Percentiles rank a stretch among this genome's conserved stretches.
Conservation (phyloP, 2,113 vertebrate species). For the Sula dactylatra region DNA sequence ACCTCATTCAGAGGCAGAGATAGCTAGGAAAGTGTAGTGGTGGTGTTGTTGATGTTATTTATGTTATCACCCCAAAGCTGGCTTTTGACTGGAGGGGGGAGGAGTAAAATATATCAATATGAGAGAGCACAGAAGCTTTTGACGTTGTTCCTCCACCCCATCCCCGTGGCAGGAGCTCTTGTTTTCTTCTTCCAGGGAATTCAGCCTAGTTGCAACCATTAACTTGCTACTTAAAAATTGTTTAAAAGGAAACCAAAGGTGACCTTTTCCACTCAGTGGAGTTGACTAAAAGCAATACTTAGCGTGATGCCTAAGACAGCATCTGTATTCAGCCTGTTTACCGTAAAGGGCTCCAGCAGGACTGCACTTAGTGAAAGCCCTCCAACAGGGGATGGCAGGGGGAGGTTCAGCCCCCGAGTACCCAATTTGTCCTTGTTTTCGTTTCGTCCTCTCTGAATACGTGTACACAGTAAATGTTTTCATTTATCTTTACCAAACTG, state of each 20-base stretch:
- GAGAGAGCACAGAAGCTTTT: background rate
- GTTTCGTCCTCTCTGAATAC: background rate
- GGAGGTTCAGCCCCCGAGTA: accelerated
- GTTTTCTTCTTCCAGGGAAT: background rate
- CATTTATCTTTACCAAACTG: background rate
- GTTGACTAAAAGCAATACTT: background rate
- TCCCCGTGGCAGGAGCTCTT: background rate
- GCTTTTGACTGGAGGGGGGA: background rate
- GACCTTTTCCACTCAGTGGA: background rate
- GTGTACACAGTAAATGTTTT: background rate
- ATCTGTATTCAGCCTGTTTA: background rate
- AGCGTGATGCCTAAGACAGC: background rate
- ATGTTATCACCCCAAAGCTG: background rate
- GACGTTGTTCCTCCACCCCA: background rate
- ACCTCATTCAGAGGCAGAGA: background rate
- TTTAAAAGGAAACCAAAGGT: background rate
- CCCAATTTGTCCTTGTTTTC: background rate
- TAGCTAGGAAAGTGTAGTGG: background rate
- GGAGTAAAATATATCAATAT: too few relatives aligned
- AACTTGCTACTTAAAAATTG: background rate
- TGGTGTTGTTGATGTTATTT: background rate
- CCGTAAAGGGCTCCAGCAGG: background rate
- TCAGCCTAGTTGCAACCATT: background rate
- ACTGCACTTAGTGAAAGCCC: background rate
- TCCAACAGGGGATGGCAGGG: background rate